Conservation (phyloP, 2,797 vertebrate genomes). For the Telmatherina bonti region DNA sequence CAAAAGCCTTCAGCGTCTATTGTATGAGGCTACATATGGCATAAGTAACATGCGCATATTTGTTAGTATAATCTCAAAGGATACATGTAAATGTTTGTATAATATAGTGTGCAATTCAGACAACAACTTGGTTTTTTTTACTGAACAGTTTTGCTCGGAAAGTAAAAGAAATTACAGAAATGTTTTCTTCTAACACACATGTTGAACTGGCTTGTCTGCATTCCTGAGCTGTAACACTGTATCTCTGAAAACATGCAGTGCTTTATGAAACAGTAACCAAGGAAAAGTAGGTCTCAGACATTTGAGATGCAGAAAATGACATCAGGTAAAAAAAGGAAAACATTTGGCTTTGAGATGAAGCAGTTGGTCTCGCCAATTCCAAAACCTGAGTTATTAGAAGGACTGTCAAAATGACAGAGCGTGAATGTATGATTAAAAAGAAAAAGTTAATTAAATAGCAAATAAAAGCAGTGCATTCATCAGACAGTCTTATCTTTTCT, state of each 20-base stretch:
- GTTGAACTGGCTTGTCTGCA: background rate
- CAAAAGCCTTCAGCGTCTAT: background rate
- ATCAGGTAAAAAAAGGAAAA: background rate
- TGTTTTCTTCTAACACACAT: background rate
- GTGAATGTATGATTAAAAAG: background rate
- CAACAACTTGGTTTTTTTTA: background rate
- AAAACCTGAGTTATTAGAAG: background rate
- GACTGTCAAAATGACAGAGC: constrained; percentile 2
- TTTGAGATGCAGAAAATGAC: background rate
- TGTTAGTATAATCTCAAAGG: background rate
- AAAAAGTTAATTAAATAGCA: background rate
- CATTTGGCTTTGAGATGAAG: background rate
- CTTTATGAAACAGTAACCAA: background rate
- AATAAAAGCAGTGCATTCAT: background rate
- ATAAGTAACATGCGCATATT: background rate
- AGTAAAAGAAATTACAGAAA: background rate
- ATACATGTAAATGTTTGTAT: background rate
- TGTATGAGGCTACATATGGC: background rate
- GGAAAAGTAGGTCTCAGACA: background rate
- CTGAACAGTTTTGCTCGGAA: background rate
- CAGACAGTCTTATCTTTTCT: background rate
- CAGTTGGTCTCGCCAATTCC: background rate
- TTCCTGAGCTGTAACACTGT: background rate
- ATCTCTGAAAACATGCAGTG: background rate
- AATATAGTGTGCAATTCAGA: background rate